Evolutionary conservation across 2,113 vertebrate species (phyloP).

Genomic region (Lethenteron reissneri): DNA sequence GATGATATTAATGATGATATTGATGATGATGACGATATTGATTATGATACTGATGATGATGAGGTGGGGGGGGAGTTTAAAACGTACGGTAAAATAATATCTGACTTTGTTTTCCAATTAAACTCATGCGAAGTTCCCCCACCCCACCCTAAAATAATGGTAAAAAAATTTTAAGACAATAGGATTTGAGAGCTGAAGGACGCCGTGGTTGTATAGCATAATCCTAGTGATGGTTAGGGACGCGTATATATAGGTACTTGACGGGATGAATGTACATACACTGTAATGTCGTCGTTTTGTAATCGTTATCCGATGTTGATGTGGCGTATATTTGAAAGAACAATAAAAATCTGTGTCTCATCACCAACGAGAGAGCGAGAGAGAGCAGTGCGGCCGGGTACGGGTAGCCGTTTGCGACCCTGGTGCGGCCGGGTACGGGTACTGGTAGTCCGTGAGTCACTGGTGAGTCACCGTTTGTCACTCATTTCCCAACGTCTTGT

Average conservation of each 20-base stretch:
- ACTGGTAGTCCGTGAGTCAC: no score
- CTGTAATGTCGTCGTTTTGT: conserved; percentile 2
- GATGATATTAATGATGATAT: no score
- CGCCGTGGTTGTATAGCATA: not conserved
- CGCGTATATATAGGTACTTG: not conserved
- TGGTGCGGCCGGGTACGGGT: no score
- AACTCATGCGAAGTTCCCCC: not conserved
- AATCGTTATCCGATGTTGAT: not conserved
- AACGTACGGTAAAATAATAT: not conserved
- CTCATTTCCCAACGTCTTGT: no score
- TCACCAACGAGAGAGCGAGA: not conserved
- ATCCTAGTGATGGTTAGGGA: not conserved
- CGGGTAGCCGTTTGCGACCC: no score
- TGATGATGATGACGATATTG: no score
- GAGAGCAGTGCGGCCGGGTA: not conserved
- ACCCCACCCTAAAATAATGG: not conserved
- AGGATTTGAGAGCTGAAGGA: not conserved
- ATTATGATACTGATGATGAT: no score
- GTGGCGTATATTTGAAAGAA: conserved; percentile 5
- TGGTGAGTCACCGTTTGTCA: no score
- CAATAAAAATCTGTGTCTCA: conserved; percentile 2
- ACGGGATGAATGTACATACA: conserved; percentile 5
- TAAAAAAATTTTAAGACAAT: not conserved
- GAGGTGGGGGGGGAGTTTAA: no score
- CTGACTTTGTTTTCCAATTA: not conserved